A percentile compares a stretch with the other conserved stretches of the same genome.
phyloP scores from a whole-genome alignment of 2,888 invertebrate species.

The Apantesis nais region DNA sequence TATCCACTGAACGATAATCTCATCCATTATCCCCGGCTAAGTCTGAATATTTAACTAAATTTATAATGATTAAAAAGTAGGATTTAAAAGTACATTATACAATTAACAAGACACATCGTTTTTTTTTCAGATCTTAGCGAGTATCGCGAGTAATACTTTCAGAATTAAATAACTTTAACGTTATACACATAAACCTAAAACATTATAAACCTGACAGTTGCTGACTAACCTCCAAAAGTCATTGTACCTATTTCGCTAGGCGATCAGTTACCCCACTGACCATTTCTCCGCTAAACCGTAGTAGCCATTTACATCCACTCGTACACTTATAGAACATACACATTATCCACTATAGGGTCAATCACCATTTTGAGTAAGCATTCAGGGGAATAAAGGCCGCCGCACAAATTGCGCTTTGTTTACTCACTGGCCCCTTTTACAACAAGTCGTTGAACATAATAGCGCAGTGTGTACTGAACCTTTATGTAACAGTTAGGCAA shows the following conservation, averaged over 20 bases:
- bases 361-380: constrained; percentile 7
- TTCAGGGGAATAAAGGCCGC: constrained; percentile 10
- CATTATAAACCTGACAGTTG: neutral
- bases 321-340: neutral
- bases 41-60: too few relatives aligned
- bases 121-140: too few relatives aligned
- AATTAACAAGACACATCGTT: too few relatives aligned
- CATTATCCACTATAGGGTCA: constrained; percentile 1
- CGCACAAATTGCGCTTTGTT: constrained; percentile 13
- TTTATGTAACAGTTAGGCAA: constrained; percentile 37
- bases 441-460: constrained; percentile 16
- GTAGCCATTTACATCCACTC: neutral
- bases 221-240: neutral
- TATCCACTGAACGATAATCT: too few relatives aligned
- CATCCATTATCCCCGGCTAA: too few relatives aligned
- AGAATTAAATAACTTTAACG: too few relatives aligned
- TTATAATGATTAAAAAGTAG: too few relatives aligned
- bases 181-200: too few relatives aligned
- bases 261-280: neutral
- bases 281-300: neutral
- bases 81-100: too few relatives aligned
- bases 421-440: constrained; percentile 6
- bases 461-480: constrained; percentile 24
- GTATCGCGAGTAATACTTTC: too few relatives aligned
- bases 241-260: too few relatives aligned